Base-by-base conservation (phyloP, 2,113 vertebrate genomes). In the Bubo bubo region DNA sequence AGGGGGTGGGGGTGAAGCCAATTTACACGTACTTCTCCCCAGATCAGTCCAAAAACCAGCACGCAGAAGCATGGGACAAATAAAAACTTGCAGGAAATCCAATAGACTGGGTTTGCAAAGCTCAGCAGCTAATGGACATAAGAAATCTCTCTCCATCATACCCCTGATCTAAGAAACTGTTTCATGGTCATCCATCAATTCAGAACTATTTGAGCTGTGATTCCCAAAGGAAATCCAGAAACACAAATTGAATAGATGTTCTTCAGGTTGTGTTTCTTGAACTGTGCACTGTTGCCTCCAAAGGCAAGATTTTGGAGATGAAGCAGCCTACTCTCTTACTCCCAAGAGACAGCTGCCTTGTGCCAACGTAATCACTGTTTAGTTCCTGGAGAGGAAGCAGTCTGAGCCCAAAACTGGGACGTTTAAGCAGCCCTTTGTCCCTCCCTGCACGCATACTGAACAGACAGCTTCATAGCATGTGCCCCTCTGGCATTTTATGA, bases 1-100 rank as follows among this genome's bases (percentile, higher is more conserved):
- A 10, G 16, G 4, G 6, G 13, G 21, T 3, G 14, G 0, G 2
- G 0, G 19, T 14, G 12, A 39, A 62, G 35, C 5, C 28, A 73
- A 50, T 76, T 79, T 41, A 43, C 39, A 67, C 55, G 50, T 30
- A 10, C n/a, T 79, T 81, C 10, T 50, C n/a, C 59, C 37, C 43
- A 68, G 8, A 83, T 28, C 34, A 49, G 30, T 27, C 49, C 47
- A 5, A 90, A 92, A 95, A 53, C 4, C 23, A 8, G 58, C 53
- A 72, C 0, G 1, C 26, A 72, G 74, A 63, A 79, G 39, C 86
- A 88, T 0, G 0, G 34, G 68, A 76, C 20, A 68, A 90, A 60
- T 17, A 21, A 74, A 68, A 79, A n/a, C 56, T 82, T 49, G 8
- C 45, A 60, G 74, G 73, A 70, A 88, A 62, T 45, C 35, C 4